These are phyloP conservation scores for Diceros bicornis DNA, from an alignment of 2,797 vertebrate genomes.

Conservation along the genomic window DNA sequence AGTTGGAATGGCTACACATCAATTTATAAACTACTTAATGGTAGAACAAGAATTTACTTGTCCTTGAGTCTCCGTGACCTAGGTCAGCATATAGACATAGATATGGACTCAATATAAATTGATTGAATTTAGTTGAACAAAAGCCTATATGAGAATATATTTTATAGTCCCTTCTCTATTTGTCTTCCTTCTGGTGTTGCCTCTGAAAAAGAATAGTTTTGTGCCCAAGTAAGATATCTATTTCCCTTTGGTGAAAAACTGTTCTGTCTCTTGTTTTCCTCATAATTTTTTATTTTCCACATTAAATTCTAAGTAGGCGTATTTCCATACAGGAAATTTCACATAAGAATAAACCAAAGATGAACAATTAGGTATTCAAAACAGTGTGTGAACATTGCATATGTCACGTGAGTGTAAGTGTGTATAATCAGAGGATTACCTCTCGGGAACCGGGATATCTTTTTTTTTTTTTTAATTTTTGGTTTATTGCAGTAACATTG, in stretches of 20 bases:
- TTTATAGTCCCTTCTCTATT: not conserved
- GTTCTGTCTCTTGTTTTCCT: not conserved
- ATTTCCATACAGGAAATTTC: not conserved
- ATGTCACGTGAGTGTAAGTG: not conserved
- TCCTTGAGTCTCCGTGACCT: not conserved
- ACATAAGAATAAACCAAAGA: not conserved
- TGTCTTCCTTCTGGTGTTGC: not conserved
- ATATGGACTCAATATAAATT: not conserved
- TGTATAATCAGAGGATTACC: not conserved
- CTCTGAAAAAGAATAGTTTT: not conserved
- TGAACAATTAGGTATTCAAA: constrained; percentile 12
- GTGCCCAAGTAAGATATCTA: not conserved
- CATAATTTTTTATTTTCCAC: not conserved
- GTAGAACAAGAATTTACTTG: not conserved
- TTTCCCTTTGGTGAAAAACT: not conserved
- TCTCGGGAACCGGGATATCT: not conserved
- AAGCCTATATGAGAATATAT: not conserved
- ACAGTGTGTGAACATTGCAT: not conserved
- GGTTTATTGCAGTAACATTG: no score
- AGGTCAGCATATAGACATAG: constrained; percentile 14
- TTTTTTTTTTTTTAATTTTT: no score
- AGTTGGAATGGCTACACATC: not conserved
- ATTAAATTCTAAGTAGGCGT: not conserved
- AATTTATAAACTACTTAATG: not conserved
- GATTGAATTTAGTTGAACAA: constrained; percentile 22